phyloP scores from a whole-genome alignment of 1,140 invertebrate species.

The Drosophila seguyi region DNA sequence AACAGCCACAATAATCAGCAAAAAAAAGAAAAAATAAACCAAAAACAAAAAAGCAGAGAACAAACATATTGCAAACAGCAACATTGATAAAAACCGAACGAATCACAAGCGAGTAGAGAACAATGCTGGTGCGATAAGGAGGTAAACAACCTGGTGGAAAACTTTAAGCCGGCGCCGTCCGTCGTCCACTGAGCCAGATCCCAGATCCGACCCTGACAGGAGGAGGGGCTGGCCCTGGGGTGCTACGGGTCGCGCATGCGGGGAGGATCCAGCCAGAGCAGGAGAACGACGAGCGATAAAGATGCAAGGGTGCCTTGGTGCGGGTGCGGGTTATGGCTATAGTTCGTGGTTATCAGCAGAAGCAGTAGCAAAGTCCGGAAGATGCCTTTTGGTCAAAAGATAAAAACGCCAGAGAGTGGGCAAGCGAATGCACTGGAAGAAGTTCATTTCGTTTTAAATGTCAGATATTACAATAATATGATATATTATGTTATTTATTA shows the following conservation, averaged over 20 bases:
- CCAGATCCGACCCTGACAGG: constrained; percentile 8
- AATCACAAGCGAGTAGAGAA: constrained; percentile 36
- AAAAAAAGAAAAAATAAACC: constrained; percentile 15
- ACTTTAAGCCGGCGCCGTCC: constrained; percentile 66
- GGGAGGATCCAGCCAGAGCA: constrained; percentile 22
- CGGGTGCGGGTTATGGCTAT: constrained; percentile 33
- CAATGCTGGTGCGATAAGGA: constrained; percentile 72
- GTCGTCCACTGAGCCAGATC: constrained; percentile 5
- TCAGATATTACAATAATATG: not conserved
- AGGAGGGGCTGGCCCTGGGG: constrained; percentile 17
- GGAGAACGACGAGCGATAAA: constrained; percentile 51
- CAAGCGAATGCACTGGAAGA: constrained; percentile 2
- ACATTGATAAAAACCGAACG: constrained; percentile 52
- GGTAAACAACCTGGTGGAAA: constrained; percentile 72
- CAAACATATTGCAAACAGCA: constrained; percentile 65
- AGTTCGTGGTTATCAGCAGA: constrained; percentile 28
- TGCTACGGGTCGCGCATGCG: constrained; percentile 38
- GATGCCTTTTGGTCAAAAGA: constrained; percentile 62
- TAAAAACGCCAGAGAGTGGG: constrained; percentile 44
- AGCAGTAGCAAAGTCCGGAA: constrained; percentile 64
- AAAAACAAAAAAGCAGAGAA: constrained; percentile 19
- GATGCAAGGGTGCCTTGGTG: constrained; percentile 41
- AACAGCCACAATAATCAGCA: constrained; percentile 34
- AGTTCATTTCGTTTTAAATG: not conserved
- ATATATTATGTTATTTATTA: too few relatives aligned